Evolutionary conservation across 2,113 vertebrate species (phyloP).

Genomic region (Hippocampus mohnikei): DNA sequence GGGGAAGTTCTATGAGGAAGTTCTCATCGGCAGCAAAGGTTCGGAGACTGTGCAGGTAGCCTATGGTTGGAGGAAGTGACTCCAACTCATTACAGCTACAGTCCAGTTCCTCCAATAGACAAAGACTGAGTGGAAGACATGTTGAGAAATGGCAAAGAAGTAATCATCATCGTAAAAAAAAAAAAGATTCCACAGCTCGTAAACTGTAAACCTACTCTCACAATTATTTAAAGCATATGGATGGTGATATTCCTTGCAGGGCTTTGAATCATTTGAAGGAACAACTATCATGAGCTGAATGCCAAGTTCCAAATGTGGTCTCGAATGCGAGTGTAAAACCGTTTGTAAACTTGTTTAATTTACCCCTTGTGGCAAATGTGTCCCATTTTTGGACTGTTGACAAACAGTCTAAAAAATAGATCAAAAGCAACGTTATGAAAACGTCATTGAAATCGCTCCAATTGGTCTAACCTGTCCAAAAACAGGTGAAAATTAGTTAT

Average conservation of each 20-base stretch:
- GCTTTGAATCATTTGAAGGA: neutral
- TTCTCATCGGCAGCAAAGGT: slow-evolving; percentile 96
- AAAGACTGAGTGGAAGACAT: slow-evolving; percentile 76
- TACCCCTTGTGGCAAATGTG: too few species aligned
- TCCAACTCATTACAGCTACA: slow-evolving; percentile 98
- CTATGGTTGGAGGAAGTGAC: slow-evolving; percentile 86
- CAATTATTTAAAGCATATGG: neutral
- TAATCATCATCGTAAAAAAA: neutral
- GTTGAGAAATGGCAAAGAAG: slow-evolving; percentile 13
- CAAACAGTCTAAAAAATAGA: too few species aligned
- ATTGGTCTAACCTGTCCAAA: too few species aligned
- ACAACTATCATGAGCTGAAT: too few species aligned
- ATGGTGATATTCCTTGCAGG: neutral
- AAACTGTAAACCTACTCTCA: slow-evolving; percentile 4
- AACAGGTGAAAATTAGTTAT: too few species aligned
- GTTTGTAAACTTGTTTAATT: too few species aligned
- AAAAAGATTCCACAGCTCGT: slow-evolving; percentile 13
- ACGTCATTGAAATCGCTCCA: too few species aligned
- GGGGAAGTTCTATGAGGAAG: slow-evolving; percentile 89
- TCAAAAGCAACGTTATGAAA: too few species aligned
- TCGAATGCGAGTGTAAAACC: too few species aligned
- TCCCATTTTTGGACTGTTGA: too few species aligned
- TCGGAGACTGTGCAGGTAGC: slow-evolving; percentile 90
- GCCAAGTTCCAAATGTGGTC: too few species aligned
- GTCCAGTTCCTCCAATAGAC: slow-evolving; percentile 95